A percentile compares a stretch with the other conserved stretches of the same genome.
Evolutionary conservation across 2,113 vertebrate genomes (phyloP).

Genomic region (Anguilla rostrata): DNA sequence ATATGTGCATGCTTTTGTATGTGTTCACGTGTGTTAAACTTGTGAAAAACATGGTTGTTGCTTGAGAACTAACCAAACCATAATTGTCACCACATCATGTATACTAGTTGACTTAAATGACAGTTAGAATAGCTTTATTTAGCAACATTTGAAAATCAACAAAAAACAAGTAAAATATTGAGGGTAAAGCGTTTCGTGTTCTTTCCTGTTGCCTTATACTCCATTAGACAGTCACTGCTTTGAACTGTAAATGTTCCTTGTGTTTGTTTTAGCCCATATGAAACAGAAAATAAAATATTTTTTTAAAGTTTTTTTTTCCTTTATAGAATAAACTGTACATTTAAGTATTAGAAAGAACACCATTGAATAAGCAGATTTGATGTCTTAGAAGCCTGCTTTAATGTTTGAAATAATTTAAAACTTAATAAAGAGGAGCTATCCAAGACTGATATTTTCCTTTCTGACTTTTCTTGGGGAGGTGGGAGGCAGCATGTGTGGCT

Average conservation of each 20-base stretch:
- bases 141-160: slow-evolving; percentile 57
- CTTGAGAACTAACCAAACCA: slow-evolving; percentile 54
- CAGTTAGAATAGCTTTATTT: slow-evolving; percentile 69
- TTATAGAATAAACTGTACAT: slow-evolving; percentile 30
- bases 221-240: slow-evolving; percentile 46
- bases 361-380: slow-evolving; percentile 15
- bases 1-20: slow-evolving; percentile 20
- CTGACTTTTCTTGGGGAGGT: background rate
- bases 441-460: background rate
- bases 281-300: slow-evolving; percentile 52
- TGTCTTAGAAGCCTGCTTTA: slow-evolving; percentile 29
- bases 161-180: slow-evolving; percentile 63
- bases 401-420: slow-evolving; percentile 25
- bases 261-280: slow-evolving; percentile 49
- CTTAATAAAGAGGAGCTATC: slow-evolving; percentile 30
- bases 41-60: slow-evolving; percentile 43
- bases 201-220: slow-evolving; percentile 69
- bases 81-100: slow-evolving; percentile 59
- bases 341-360: slow-evolving; percentile 11
- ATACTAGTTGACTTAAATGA: slow-evolving; percentile 70
- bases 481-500: background rate
- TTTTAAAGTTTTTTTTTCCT: slow-evolving; percentile 48
- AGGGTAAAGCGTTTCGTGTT: slow-evolving; percentile 58
- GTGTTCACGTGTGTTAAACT: slow-evolving; percentile 8
- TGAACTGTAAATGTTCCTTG: slow-evolving; percentile 56